Conservation (phyloP, 2,888 invertebrate genomes). For the Cynaeus angustus region DNA sequence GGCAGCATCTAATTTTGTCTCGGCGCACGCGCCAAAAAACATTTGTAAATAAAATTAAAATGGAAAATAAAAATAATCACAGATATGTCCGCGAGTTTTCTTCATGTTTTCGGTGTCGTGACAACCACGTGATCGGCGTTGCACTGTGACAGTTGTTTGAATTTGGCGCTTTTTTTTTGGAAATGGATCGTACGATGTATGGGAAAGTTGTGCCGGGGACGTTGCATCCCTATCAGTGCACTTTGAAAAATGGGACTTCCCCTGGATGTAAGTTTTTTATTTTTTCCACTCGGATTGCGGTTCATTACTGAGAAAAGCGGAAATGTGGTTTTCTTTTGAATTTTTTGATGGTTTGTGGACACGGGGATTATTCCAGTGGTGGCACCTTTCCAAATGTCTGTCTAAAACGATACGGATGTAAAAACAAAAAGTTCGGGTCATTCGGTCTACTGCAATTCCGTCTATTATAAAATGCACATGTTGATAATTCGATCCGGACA, state of each 20-base stretch:
- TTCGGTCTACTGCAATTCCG: slow-evolving; percentile 33
- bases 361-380: slow-evolving; percentile 29
- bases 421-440: slow-evolving; percentile 39
- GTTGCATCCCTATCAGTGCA: slow-evolving; percentile 90
- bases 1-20: slow-evolving; percentile 64
- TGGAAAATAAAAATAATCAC: slow-evolving; percentile 49
- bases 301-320: too few species aligned
- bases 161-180: slow-evolving; percentile 54
- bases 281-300: background rate
- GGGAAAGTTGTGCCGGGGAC: slow-evolving; percentile 89
- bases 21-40: slow-evolving; percentile 63
- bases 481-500: slow-evolving; percentile 16
- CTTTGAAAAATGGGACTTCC: slow-evolving; percentile 86
- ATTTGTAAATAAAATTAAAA: slow-evolving; percentile 50
- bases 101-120: slow-evolving; percentile 45
- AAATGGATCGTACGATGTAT: slow-evolving; percentile 93
- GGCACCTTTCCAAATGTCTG: slow-evolving; percentile 48
- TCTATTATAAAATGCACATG: slow-evolving; percentile 30
- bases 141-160: slow-evolving; percentile 54
- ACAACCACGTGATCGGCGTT: slow-evolving; percentile 39
- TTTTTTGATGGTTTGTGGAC: slow-evolving; percentile 19
- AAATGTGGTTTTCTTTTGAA: slow-evolving; percentile 11
- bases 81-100: slow-evolving; percentile 49
- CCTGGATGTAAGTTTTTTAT: slow-evolving; percentile 86
- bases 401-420: slow-evolving; percentile 35